A percentile compares a stretch with the other conserved stretches of the same genome.
phyloP scores from a whole-genome alignment of 1,140 invertebrate species.

The Brachystomella parvula region DNA sequence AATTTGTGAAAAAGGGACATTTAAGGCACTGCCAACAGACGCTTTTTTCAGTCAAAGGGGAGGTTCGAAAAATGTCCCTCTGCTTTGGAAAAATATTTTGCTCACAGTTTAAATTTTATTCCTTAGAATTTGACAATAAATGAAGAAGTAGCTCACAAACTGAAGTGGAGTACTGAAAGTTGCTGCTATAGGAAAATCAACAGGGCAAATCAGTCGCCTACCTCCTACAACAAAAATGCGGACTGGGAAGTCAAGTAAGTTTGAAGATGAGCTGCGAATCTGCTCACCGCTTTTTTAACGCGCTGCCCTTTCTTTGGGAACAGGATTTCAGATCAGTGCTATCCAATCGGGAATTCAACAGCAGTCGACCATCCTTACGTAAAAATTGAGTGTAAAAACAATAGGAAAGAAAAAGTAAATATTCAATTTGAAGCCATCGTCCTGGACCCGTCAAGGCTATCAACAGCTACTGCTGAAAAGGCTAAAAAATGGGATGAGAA shows the following conservation, averaged over 20 bases:
- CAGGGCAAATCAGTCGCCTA: slow-evolving; percentile 17
- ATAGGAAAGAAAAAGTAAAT: background rate
- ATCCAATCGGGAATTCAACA: slow-evolving; percentile 14
- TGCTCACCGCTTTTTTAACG: background rate
- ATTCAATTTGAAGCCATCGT: slow-evolving; percentile 16
- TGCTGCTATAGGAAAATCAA: slow-evolving; percentile 31
- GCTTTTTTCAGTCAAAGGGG: slow-evolving; percentile 12
- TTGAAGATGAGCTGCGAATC: background rate
- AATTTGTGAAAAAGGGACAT: slow-evolving; percentile 19
- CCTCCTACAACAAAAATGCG: slow-evolving; percentile 30
- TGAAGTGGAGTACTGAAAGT: slow-evolving; percentile 16
- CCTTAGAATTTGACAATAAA: slow-evolving; percentile 17
- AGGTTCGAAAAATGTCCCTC: slow-evolving; percentile 13
- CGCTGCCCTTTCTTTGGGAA: background rate
- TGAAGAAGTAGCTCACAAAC: background rate
- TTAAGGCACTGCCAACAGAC: slow-evolving; percentile 13
- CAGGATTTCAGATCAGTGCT: slow-evolving; percentile 21
- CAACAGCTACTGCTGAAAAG: slow-evolving; percentile 13
- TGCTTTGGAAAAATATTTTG: background rate
- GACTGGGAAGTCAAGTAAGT: slow-evolving; percentile 31
- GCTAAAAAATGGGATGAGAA: slow-evolving; percentile 19
- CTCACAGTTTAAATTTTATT: background rate
- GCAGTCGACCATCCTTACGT: slow-evolving; percentile 20
- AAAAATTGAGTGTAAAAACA: slow-evolving; percentile 29
- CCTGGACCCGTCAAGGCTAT: slow-evolving; percentile 11